Percentiles rank a stretch among this genome's conserved stretches.
Evolutionary conservation across 37 sponge, comb jelly and placozoan species (phyloP).

Genomic region (Bolinopsis microptera): DNA sequence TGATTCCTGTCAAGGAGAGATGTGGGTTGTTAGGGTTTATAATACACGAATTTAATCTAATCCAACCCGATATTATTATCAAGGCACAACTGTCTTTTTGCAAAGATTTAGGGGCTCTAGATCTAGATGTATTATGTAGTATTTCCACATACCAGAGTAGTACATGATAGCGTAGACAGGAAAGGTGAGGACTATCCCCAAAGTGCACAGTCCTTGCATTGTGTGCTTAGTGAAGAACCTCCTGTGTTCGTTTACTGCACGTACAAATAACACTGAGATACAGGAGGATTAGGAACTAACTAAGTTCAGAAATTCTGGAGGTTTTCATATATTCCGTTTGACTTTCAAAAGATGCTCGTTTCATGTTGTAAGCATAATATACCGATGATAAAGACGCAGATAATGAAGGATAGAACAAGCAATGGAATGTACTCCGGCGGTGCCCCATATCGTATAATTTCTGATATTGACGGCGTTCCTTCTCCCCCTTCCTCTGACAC

Average conservation of each 20-base stretch:
- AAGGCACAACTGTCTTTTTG: too few species aligned
- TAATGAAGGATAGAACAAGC: background rate
- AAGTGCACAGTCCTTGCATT: background rate
- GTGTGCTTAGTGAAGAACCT: background rate
- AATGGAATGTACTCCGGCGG: constrained; percentile 13
- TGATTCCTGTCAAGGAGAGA: background rate
- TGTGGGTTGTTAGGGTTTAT: too few species aligned
- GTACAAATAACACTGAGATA: background rate
- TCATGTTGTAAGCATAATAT: too few species aligned
- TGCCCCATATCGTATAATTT: background rate
- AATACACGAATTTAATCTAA: too few species aligned
- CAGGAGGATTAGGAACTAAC: too few species aligned
- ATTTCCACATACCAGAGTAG: constrained; percentile 19
- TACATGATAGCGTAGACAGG: constrained; percentile 10
- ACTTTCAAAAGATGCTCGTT: too few species aligned
- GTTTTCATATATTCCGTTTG: too few species aligned
- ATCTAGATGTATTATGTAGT: too few species aligned
- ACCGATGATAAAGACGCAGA: background rate
- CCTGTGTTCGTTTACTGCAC: background rate
- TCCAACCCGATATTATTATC: too few species aligned
- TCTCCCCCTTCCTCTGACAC: background rate
- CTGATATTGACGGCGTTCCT: background rate
- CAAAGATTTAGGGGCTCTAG: too few species aligned
- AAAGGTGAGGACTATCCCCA: background rate
- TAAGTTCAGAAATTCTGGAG: too few species aligned